Percentiles rank a stretch among this genome's conserved stretches.
Conservation (phyloP, 92 coral and sea anemone species). For the Parazoanthus swiftii region DNA sequence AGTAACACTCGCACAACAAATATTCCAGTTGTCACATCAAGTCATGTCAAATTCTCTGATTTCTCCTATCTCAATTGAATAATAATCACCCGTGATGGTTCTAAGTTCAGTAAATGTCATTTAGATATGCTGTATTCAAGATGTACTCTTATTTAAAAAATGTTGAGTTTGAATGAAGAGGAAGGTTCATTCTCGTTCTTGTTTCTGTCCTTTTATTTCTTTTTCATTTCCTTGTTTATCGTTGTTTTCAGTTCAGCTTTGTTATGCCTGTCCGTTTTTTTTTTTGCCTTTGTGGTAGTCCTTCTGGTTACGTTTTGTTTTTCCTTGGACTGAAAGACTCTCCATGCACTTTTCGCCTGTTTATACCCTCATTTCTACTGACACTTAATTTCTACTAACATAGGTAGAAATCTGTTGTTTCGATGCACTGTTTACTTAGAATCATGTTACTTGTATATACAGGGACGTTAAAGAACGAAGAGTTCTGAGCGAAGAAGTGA, state of each 20-base stretch:
- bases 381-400: background rate
- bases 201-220: background rate
- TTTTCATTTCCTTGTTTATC: background rate
- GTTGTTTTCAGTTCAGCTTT: background rate
- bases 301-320: background rate
- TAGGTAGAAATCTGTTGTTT: background rate
- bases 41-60: background rate
- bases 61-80: background rate
- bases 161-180: background rate
- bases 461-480: conserved; percentile 86
- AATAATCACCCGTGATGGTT: background rate
- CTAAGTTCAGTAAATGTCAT: too few species aligned
- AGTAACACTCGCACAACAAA: background rate
- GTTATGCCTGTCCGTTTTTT: background rate
- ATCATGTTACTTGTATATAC: conserved; percentile 34
- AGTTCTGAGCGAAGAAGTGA: conserved; percentile 85
- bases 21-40: background rate
- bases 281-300: background rate
- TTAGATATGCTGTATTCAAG: too few species aligned
- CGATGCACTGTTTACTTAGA: conserved; percentile 12
- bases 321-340: background rate
- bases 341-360: background rate
- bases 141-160: background rate
- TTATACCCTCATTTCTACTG: background rate
- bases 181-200: background rate